Evolutionary conservation across 2,113 vertebrate genomes (phyloP), one percentile per base, ranked within the genome.

Genomic region (Egretta garzetta): DNA sequence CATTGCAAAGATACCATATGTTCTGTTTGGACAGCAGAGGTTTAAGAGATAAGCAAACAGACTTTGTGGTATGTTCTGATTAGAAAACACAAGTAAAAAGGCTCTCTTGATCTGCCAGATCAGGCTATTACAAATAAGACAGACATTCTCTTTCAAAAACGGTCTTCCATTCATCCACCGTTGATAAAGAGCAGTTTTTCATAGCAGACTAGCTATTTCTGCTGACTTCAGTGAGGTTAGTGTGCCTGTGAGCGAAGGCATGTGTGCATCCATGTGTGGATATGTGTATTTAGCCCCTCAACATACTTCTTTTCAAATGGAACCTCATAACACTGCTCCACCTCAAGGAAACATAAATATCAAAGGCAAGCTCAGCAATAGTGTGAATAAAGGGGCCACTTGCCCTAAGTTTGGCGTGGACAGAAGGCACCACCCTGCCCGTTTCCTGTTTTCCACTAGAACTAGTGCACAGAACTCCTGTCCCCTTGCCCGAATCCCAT

Each of bases 41-140:
- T 94, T 95, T 87, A 45, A 37, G 95, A 95, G 94, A 90, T 66
- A 96, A 97, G 95, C 90, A 98, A 98, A 98, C 87, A 97, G 52
- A 52, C 75, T 94, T 93, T 79, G 96, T 93, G 73, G 80, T 41
- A 74, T 39, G 92, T 82, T 94, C 96, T 97, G 94, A 97, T 96
- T 96, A 93, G 96, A 91, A 87, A 94, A 98, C 88, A 90, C 84
- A 76, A 81, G 86, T 81, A 80, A 97, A 89, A 96, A 86, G 76
- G 85, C 37, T 96, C 77, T 94, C 93, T 88, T 73, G 80, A 93
- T 88, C 88, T 93, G 77, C 86, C 93, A 91, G 90, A 92, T 97
- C 89, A 88, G 86, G 63, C 64, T 75, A 49, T 86, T 94, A 79
- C 9, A 96, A 94, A 90, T 81, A 85, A 66, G 55, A 63, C 85